Evolutionary conservation across 2,888 invertebrate species (phyloP).

Genomic region (Lasius fuliginosus): DNA sequence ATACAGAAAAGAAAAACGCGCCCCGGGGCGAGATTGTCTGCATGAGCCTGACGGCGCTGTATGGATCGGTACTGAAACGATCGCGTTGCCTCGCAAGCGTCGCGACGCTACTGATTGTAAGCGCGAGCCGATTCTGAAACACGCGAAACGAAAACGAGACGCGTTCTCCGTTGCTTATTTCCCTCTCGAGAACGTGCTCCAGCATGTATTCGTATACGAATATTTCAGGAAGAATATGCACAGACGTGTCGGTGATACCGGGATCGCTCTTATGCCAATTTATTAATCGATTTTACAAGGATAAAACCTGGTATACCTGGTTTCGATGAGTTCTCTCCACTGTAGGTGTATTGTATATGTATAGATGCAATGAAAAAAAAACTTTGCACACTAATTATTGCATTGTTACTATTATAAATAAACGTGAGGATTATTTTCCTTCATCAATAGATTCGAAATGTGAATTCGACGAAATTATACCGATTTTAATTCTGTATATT

Average conservation of each 20-base stretch:
- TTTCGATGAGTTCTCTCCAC: background rate
- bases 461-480: background rate
- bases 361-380: background rate
- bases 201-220: conserved; percentile 8
- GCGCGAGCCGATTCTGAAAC: conserved; percentile 20
- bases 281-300: background rate
- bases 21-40: conserved; percentile 35
- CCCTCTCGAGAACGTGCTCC: conserved; percentile 25
- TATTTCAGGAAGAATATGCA: conserved; percentile 19
- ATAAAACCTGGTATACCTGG: background rate
- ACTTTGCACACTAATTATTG: background rate
- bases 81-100: conserved; percentile 12
- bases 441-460: background rate
- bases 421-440: background rate
- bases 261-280: background rate
- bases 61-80: conserved; percentile 37
- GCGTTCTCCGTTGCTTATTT: conserved; percentile 43
- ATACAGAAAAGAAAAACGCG: conserved; percentile 42
- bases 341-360: no score
- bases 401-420: background rate
- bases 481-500: background rate
- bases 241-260: background rate
- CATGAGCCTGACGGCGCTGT: conserved; percentile 36
- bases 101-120: conserved; percentile 8
- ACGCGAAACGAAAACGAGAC: conserved; percentile 38